Base-by-base conservation (phyloP, 2,113 vertebrate genomes). In the Pachycephala philippinensis region DNA sequence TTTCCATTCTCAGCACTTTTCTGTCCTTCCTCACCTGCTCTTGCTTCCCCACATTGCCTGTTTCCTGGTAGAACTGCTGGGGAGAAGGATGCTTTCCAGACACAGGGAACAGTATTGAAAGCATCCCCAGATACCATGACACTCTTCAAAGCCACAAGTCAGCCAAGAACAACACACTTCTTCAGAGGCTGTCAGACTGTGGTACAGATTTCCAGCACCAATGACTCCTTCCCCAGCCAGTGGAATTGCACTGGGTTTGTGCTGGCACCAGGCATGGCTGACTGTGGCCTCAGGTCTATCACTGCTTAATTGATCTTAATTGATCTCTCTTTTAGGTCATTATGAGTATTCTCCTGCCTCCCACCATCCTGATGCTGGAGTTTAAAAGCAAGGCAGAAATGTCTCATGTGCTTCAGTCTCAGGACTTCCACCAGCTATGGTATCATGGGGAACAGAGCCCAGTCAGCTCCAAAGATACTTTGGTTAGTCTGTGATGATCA, bases 341-440 rank as follows among this genome's bases (percentile, higher is more conserved):
- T 91, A 82, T 99, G 89, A 99, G 99, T 93, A 99, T 99, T 97
- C 97, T 99, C 37, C 94, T 99, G 40, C 99, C 99, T 65, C 98
- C 99, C 37, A 98, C 98, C 75, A 99, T 99, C 95, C 97, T 99
- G 81, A 98, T 99, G 50, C 69, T 99, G 98, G 99, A 99, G 91
- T 99, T 99, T 98, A 99, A 99, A 98, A 99, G 98, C 97, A 98
- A 99, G 96, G 99, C 99, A 37, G 99, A 99, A 97, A 99, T 99
- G 99, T 99, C 99, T 9, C 99, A 99, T 27, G 98, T 99, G 18
- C 99, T 99, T 50, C 99, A 99, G 86, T 96, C 98, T 64, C 99
- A 99, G 71, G 99, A 99, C 72, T 98, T 96, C 57, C 97, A 98
- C 57, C 98, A 99, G 90, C 99, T 99, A 0, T 98, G 98, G 94